phyloP scores from a whole-genome alignment of 1,140 invertebrate genomes.

The Ips nitidus region DNA sequence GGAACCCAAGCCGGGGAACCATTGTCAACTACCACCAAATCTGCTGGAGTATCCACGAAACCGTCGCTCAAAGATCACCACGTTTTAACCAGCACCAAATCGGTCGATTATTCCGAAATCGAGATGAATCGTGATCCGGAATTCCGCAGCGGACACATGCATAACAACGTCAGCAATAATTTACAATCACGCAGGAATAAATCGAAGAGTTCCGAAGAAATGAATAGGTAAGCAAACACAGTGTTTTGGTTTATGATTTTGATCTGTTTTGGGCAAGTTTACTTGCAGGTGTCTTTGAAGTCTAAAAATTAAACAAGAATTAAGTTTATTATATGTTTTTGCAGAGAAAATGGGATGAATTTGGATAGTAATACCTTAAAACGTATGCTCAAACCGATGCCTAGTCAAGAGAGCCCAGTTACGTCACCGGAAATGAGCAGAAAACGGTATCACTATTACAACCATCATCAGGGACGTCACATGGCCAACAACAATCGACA shows the following conservation, averaged over 20 bases:
- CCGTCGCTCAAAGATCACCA: constrained; percentile 63
- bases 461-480: constrained; percentile 56
- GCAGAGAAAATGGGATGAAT: constrained; percentile 53
- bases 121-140: constrained; percentile 65
- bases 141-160: constrained; percentile 58
- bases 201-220: constrained; percentile 88
- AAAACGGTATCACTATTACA: constrained; percentile 65
- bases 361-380: constrained; percentile 80
- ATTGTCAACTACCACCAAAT: constrained; percentile 58
- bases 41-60: constrained; percentile 60
- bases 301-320: too few relatives aligned
- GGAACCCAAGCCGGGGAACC: constrained; percentile 79
- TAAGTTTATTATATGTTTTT: constrained; percentile 7
- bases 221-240: constrained; percentile 59
- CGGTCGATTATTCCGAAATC: constrained; percentile 74
- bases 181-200: constrained; percentile 63
- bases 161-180: constrained; percentile 70
- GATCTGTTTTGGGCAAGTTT: neutral
- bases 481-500: constrained; percentile 58
- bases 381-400: constrained; percentile 90
- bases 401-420: constrained; percentile 80
- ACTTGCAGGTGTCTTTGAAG: neutral
- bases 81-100: constrained; percentile 61
- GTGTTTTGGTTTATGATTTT: neutral
- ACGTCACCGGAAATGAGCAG: constrained; percentile 86